Percentiles rank a stretch among this genome's conserved stretches.
Evolutionary conservation across 1,140 invertebrate genomes (phyloP).

Genomic region (Nomia melanderi): DNA sequence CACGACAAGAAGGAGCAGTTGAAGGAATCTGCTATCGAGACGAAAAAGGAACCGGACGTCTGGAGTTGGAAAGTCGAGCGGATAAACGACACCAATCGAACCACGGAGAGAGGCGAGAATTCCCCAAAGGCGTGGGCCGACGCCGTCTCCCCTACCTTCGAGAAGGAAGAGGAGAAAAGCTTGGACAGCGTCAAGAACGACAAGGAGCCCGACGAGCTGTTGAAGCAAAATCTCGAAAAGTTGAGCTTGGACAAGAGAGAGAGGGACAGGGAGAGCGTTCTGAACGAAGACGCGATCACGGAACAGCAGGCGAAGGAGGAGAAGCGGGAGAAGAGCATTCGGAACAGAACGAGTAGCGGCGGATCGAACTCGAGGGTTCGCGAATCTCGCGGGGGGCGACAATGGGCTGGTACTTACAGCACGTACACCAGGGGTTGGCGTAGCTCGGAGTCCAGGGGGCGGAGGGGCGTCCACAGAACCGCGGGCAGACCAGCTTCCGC

Average conservation of each 20-base stretch:
- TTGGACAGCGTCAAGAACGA: constrained; percentile 68
- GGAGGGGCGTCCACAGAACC: constrained; percentile 66
- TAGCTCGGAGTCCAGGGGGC: constrained; percentile 74
- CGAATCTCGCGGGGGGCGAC: constrained; percentile 66
- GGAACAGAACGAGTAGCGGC: constrained; percentile 72
- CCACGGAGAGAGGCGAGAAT: constrained; percentile 58
- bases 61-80: constrained; percentile 74
- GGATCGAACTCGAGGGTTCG: constrained; percentile 66
- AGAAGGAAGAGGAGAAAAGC: constrained; percentile 77
- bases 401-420: constrained; percentile 72
- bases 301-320: constrained; percentile 73
- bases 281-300: constrained; percentile 70
- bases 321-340: constrained; percentile 75
- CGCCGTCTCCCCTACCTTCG: constrained; percentile 78
- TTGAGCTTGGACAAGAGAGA: constrained; percentile 73
- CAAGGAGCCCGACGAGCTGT: constrained; percentile 69
- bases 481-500: constrained; percentile 71
- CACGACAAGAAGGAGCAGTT: constrained; percentile 75
- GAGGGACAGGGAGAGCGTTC: constrained; percentile 67
- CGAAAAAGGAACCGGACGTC: constrained; percentile 74
- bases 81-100: constrained; percentile 28
- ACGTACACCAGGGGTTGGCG: constrained; percentile 74
- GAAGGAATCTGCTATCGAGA: constrained; percentile 66
- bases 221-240: constrained; percentile 75
- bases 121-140: constrained; percentile 80